Base-by-base conservation (phyloP, 2,113 vertebrate genomes). In the Salvelinus sp. region DNA sequence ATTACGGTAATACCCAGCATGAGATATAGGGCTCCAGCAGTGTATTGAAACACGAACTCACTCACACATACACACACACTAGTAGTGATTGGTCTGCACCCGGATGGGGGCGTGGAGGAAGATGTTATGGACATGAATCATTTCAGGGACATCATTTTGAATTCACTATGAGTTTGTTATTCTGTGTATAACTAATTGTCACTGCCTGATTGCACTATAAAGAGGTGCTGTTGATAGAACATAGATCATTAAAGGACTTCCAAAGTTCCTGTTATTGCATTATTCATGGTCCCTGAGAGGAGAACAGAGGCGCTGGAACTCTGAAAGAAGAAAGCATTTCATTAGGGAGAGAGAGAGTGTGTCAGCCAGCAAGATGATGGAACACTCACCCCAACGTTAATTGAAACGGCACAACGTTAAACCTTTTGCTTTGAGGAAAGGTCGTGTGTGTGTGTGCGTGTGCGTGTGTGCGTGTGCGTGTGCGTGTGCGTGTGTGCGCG, bases 381-480 rank as follows among this genome's bases (percentile, higher is more conserved):
- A 81, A 83, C 65, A 7, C 69, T 75, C 77, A 79, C 67, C 58
- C 50, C 30, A 48, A 72, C 47, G 68, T 78, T 82, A 80, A 81
- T 78, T 79, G 72, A 86, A 88, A 88, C 74, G 16, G 50, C 4
- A 69, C 73, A 71, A 50, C 2, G 3, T 85, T 44, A 79, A 83
- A 83, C 68, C 64, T 82, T 88, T 76, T 73, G 62, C 76, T 66
- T 72, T 76, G 74, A 67, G 70, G 65, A 79, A 78, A 84, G 82
- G 79, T 85, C 81, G 78, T 13, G 63, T 70, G 5, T 6, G 23
- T 60, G 7, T 44, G 13, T 50, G 62, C 54, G 2, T 54, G 22
- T 30, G 30, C 0, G 30, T 30, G 30, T 5, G 30, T 30, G 30
- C 0, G 4, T 5, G 30, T 30, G 33, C 9, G 33, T 2, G 33